Percentiles rank a stretch among this genome's conserved stretches.
Conservation (phyloP, 2,797 vertebrate species). For the Helarctos malayanus region DNA sequence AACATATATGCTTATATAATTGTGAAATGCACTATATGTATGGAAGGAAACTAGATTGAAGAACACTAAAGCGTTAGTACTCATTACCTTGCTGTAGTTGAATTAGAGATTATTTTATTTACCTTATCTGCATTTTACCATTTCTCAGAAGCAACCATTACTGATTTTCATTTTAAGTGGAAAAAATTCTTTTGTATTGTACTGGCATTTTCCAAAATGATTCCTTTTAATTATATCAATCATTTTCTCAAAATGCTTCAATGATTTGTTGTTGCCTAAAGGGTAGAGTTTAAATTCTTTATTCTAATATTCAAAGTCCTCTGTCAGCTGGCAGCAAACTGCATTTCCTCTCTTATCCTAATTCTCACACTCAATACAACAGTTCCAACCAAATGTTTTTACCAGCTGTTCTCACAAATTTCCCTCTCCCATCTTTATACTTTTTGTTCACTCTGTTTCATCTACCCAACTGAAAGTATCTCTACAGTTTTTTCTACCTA, state of each 20-base stretch:
- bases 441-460: neutral
- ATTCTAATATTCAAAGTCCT: neutral
- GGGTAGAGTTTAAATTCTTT: neutral
- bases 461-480: neutral
- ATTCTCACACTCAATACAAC: neutral
- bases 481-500: neutral
- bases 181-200: neutral
- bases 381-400: slow-evolving; percentile 1
- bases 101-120: slow-evolving; percentile 34
- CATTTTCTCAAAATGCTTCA: neutral
- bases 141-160: neutral
- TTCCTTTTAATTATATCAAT: slow-evolving; percentile 49
- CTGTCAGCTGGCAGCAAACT: neutral
- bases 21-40: neutral
- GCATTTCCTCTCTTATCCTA: neutral
- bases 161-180: slow-evolving; percentile 25
- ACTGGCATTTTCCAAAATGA: neutral
- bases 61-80: neutral
- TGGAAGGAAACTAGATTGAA: neutral
- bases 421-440: neutral
- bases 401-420: neutral
- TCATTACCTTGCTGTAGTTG: neutral
- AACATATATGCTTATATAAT: neutral
- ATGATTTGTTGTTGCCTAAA: neutral
- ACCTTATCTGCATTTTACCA: neutral